Base-by-base conservation (phyloP, 2,113 vertebrate species). In the Hyla sarda region DNA sequence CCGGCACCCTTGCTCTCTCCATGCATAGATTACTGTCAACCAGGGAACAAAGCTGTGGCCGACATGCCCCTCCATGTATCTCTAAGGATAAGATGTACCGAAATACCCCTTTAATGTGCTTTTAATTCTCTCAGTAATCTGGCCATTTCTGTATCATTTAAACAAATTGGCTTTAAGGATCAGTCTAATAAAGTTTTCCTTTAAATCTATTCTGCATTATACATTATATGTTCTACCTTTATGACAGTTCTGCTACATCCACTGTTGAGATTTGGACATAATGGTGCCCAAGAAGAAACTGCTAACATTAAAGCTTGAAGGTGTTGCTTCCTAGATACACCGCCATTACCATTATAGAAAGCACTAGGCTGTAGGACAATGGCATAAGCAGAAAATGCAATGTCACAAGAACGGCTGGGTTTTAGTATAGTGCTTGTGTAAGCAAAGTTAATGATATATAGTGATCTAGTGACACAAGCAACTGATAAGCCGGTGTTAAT, bases 361-460 rank as follows among this genome's bases (percentile, higher is more conserved):
- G 25, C 25, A 11, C n/a, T 13, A 23, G 1, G 13, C 0, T 28
- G 56, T 25, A 62, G 11, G n/a, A 62, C 7, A 62, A 62, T 28
- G 1, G 7, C 6, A 0, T 21, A 5, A 69, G 65, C 2, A 17
- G 30, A 69, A 5, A 69, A 69, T 34, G 30, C 65, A 1, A 9
- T 13, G 19, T 32, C 30, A 8, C 30, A 10, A 69, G 67, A 5
- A 41, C 1, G 8, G 34, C 67, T 65, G 13, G 28, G 62, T 32
- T 4, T 62, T 11, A 62, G 32, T 41, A 37, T 37, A 17, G 30
- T 71, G 34, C 17, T 71, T 23, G 34, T 34, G 65, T 21, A 34
- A 69, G 65, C 65, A 34, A 30, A 69, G 62, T 32, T 25, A 65
- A 65, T 69, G 65, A 34, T 69, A 69, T 69, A 19, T 69, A 69